A percentile compares a stretch with the other conserved stretches of the same genome.
Conservation (phyloP, 2,113 vertebrate species). For the Carlito syrichta region DNA sequence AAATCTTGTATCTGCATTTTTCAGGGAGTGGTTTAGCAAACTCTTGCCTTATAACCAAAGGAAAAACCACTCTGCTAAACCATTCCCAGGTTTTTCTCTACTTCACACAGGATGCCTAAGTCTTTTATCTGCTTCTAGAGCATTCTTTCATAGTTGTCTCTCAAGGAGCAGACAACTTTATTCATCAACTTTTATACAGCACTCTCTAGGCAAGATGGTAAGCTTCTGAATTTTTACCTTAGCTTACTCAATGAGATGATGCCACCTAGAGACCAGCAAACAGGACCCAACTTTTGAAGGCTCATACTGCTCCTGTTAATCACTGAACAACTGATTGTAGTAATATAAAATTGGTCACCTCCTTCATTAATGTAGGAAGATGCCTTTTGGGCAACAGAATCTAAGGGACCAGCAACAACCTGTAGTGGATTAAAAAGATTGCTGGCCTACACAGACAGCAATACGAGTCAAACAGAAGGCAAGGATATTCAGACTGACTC, state of each 20-base stretch:
- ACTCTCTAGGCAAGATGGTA: not conserved
- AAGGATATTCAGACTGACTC: not conserved
- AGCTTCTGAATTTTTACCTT: constrained; percentile 15
- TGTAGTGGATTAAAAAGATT: not conserved
- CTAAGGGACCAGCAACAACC: not conserved
- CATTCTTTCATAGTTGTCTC: constrained; percentile 22
- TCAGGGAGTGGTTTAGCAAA: constrained; percentile 37
- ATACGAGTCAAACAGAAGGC: not conserved
- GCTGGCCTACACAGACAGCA: not conserved
- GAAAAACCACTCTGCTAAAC: not conserved
- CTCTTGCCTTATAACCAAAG: constrained; percentile 31
- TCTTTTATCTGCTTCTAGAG: not conserved
- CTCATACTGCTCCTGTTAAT: not conserved
- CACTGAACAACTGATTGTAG: not conserved
- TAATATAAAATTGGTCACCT: not conserved
- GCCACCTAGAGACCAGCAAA: not conserved
- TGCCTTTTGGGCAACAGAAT: not conserved
- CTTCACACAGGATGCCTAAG: not conserved
- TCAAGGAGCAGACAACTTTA: not conserved
- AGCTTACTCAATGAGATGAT: not conserved
- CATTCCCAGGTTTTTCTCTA: not conserved
- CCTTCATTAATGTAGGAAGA: not conserved
- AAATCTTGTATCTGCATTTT: constrained; percentile 50
- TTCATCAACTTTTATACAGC: not conserved
- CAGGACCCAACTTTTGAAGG: not conserved